Percentiles rank a stretch among this genome's conserved stretches.
Conservation (phyloP, 2,888 invertebrate genomes). For the Osmoderma eremita region DNA sequence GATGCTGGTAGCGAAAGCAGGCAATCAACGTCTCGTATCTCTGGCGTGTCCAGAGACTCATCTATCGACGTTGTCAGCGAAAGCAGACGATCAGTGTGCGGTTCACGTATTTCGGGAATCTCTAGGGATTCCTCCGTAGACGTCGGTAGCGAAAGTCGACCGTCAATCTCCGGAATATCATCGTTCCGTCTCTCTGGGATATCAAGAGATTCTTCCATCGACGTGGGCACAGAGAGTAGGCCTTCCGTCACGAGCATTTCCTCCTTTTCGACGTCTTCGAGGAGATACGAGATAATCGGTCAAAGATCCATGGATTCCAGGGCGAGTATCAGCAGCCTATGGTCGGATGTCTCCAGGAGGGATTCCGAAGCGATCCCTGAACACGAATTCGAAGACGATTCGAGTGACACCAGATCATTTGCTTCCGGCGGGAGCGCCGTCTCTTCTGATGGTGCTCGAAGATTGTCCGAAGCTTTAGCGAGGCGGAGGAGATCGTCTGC, state of each 20-base stretch:
- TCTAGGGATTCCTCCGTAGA: no score
- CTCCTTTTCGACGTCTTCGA: slow-evolving; percentile 62
- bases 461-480: slow-evolving; percentile 57
- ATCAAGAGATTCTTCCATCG: slow-evolving; percentile 62
- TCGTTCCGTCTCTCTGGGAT: slow-evolving; percentile 58
- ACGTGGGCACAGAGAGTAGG: slow-evolving; percentile 61
- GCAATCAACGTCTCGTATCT: no score
- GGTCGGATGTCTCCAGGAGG: slow-evolving; percentile 60
- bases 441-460: slow-evolving; percentile 56
- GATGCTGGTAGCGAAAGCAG: slow-evolving; percentile 62
- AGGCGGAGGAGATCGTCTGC: slow-evolving; percentile 58
- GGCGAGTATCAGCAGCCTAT: slow-evolving; percentile 62
- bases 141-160: slow-evolving; percentile 47
- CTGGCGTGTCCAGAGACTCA: no score
- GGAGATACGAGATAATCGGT: slow-evolving; percentile 62
- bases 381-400: slow-evolving; percentile 59
- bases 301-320: slow-evolving; percentile 63
- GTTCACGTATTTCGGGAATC: no score
- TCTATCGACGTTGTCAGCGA: no score
- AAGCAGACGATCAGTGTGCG: no score
- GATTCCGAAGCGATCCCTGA: slow-evolving; percentile 64
- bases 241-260: slow-evolving; percentile 63
- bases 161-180: slow-evolving; percentile 47
- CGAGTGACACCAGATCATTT: slow-evolving; percentile 58
- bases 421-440: slow-evolving; percentile 58